Base-by-base conservation (phyloP, 2,113 vertebrate genomes). In the Muscicapa adusta region DNA sequence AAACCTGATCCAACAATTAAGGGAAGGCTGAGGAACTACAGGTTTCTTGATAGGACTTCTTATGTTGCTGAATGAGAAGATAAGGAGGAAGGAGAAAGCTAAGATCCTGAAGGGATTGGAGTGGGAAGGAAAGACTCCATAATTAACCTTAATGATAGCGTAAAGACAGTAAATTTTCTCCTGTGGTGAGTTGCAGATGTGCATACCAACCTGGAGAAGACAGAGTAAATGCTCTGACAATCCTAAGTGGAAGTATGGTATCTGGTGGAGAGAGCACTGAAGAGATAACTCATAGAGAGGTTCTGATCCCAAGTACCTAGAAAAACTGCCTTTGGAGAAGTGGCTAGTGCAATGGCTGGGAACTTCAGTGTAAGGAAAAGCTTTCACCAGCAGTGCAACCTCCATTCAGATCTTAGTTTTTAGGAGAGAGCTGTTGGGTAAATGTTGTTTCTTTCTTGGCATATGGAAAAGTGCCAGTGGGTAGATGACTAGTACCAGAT, bases 81-180 rank as follows among this genome's bases (percentile, higher is more conserved):
- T 93, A 94, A 93, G 38, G 42, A 61, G 74, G 68, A 94, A 65
- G 80, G 26, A 83, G 88, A 88, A 77, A 91, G 67, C 67, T 92
- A 90, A 90, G 71, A 66, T 90, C 91, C 85, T 86, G 75, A 92
- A 92, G 88, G 88, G 56, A 92, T 95, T 80, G 90, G 92, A 94
- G 88, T 83, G 88, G 63, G 88, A 93, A 95, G 85, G 58, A 79
- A 61, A 77, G 63, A 51, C 54, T 92, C 67, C 56, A 31, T 92
- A 63, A 17, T 92, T 90, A 92, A 40, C 24, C n/a, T 88, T 60
- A 40, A 13, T 40, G 65, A 40, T 71, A 78, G 38, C 33, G 40
- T 89, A 89, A 81, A 81, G 3, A 38, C 54, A 81, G 68, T 23
- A 40, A 4, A 66, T 90, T 73, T 76, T 80, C 71, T 50, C 10